Conservation (phyloP, 2,888 invertebrate species). For the Strigamia transsilvanica region DNA sequence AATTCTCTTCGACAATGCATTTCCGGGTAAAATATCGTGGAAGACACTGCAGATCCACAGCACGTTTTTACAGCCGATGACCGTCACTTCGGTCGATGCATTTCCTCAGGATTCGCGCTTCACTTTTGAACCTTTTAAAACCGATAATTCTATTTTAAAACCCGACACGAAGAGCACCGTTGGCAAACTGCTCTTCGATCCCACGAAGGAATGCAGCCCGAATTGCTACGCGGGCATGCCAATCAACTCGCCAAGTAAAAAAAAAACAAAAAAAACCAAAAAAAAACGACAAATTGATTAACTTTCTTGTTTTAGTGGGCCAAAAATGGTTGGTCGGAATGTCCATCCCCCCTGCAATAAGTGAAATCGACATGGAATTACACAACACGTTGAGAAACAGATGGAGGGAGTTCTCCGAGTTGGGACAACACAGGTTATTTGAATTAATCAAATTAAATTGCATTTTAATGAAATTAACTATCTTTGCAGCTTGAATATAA, state of each 20-base stretch:
- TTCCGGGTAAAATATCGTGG: constrained; percentile 81
- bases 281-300: not conserved
- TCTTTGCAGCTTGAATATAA: constrained; percentile 72
- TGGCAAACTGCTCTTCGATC: constrained; percentile 74
- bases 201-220: constrained; percentile 75
- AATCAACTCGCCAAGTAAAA: constrained; percentile 71
- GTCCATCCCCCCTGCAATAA: constrained; percentile 71
- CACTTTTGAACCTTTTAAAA: constrained; percentile 65
- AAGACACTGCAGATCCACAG: constrained; percentile 82
- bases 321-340: constrained; percentile 75
- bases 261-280: not conserved
- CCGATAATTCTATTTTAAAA: constrained; percentile 59
- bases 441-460: not conserved
- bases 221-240: constrained; percentile 81
- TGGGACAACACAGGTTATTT: constrained; percentile 59
- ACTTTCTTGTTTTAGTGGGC: constrained; percentile 66
- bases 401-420: constrained; percentile 65
- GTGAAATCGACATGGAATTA: constrained; percentile 76
- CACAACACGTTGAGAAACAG: constrained; percentile 72
- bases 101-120: constrained; percentile 72
- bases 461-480: not conserved
- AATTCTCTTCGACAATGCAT: constrained; percentile 75
- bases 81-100: constrained; percentile 74
- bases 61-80: constrained; percentile 81
- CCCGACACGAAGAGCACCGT: constrained; percentile 63